A percentile compares a stretch with the other conserved stretches of the same genome.
Evolutionary conservation across 1,140 invertebrate species (phyloP).

Genomic region (Sarcophaga peregrina): DNA sequence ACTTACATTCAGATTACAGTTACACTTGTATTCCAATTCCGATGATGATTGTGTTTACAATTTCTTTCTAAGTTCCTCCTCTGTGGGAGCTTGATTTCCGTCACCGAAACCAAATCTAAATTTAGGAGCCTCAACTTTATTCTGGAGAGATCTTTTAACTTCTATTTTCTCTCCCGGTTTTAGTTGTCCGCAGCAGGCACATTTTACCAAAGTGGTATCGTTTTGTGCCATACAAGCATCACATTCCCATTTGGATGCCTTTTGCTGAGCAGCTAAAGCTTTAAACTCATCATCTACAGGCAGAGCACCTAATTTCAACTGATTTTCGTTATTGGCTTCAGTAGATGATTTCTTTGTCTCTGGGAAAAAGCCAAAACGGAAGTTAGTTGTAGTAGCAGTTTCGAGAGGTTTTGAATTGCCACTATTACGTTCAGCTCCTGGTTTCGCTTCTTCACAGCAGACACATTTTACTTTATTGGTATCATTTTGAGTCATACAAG

Average conservation of each 20-base stretch:
- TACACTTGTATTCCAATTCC: no score
- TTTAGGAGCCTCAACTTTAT: conserved; percentile 56
- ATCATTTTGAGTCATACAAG: no score
- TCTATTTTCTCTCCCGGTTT: conserved; percentile 68
- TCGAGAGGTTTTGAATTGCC: no score
- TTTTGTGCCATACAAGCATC: conserved; percentile 75
- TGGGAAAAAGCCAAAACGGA: not conserved
- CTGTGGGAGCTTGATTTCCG: conserved; percentile 44
- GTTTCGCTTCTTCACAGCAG: no score
- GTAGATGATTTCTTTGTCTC: conserved; percentile 43
- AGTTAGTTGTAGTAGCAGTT: no score
- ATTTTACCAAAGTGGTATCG: conserved; percentile 69
- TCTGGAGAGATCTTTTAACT: conserved; percentile 37
- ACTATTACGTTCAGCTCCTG: no score
- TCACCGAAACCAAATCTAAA: conserved; percentile 67
- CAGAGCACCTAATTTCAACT: not conserved
- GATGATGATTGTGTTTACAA: not conserved
- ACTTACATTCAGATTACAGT: no score
- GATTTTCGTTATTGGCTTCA: no score
- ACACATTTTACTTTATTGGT: no score
- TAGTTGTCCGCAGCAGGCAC: conserved; percentile 76
- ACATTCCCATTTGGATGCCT: conserved; percentile 73
- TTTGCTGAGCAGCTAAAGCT: conserved; percentile 60
- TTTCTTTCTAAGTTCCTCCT: conserved; percentile 39
- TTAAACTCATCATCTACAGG: no score